phyloP scores from a whole-genome alignment of 2,888 invertebrate genomes.

The Troides aeacus region DNA sequence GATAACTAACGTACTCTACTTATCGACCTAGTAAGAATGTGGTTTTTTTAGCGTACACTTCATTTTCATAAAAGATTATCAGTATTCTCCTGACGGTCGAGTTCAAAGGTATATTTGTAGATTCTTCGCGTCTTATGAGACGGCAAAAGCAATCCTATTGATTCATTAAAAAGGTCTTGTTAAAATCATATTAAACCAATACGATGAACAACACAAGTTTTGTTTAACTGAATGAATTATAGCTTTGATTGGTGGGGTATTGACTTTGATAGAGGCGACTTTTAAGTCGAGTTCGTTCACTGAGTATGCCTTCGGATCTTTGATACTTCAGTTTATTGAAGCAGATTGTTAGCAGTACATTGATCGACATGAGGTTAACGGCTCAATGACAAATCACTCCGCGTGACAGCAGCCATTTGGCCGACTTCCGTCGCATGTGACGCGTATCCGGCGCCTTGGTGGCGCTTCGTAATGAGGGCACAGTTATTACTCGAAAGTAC shows the following conservation, averaged over 20 bases:
- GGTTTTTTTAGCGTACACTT: neutral
- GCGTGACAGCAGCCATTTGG: conserved; percentile 17
- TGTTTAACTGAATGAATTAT: neutral
- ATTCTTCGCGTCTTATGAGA: neutral
- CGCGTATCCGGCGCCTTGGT: conserved; percentile 24
- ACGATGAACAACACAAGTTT: no score
- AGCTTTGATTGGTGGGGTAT: conserved; percentile 1
- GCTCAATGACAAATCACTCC: conserved; percentile 26
- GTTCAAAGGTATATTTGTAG: neutral
- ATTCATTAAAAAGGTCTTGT: no score
- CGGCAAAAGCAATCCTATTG: no score
- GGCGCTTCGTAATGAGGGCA: conserved; percentile 23
- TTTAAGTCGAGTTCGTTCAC: conserved; percentile 13
- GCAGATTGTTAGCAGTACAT: conserved; percentile 20
- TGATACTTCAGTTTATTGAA: conserved; percentile 20
- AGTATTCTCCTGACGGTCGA: no score
- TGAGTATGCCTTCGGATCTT: conserved; percentile 11
- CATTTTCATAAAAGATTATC: neutral
- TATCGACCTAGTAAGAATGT: conserved; percentile 6
- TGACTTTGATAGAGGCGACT: conserved; percentile 1
- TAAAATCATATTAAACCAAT: no score
- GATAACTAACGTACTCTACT: conserved; percentile 1
- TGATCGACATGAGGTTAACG: conserved; percentile 18
- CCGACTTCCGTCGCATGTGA: conserved; percentile 25
- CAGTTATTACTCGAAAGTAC: conserved; percentile 11